Evolutionary conservation across 2,113 vertebrate genomes (phyloP).

Genomic region (Clarias magur): DNA sequence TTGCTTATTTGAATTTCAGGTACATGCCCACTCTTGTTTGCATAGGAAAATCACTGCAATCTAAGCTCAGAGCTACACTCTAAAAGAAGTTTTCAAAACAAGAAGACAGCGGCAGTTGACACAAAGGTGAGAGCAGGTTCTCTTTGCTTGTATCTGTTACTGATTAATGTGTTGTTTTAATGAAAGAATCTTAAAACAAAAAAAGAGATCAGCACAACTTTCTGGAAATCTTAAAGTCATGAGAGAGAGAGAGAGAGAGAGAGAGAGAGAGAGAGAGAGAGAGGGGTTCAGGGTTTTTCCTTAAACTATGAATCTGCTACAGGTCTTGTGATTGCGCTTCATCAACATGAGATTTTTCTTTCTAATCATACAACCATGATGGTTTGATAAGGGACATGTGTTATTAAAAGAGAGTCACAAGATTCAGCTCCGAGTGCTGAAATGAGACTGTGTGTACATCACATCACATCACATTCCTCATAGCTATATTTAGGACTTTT

Average conservation of each 20-base stretch:
- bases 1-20: constrained; percentile 65
- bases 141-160: constrained; percentile 17
- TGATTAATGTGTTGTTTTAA: not conserved
- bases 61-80: constrained; percentile 52
- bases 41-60: constrained; percentile 74
- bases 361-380: constrained; percentile 14
- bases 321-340: constrained; percentile 55
- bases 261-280: constrained; percentile 16
- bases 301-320: constrained; percentile 17
- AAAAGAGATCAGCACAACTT: not conserved
- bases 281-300: constrained; percentile 2
- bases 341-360: constrained; percentile 8
- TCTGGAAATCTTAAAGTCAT: not conserved
- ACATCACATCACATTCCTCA: not conserved
- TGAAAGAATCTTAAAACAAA: not conserved
- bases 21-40: constrained; percentile 64
- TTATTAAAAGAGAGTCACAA: constrained; percentile 66
- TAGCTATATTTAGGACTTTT: not conserved
- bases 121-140: constrained; percentile 42
- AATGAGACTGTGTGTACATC: constrained; percentile 35
- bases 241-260: not conserved
- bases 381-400: constrained; percentile 32
- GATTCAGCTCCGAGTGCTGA: constrained; percentile 57
- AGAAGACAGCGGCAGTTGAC: constrained; percentile 58
- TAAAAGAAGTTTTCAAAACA: constrained; percentile 51